Conservation (phyloP, 2,797 vertebrate genomes). For the Chloroceryle amazona region DNA sequence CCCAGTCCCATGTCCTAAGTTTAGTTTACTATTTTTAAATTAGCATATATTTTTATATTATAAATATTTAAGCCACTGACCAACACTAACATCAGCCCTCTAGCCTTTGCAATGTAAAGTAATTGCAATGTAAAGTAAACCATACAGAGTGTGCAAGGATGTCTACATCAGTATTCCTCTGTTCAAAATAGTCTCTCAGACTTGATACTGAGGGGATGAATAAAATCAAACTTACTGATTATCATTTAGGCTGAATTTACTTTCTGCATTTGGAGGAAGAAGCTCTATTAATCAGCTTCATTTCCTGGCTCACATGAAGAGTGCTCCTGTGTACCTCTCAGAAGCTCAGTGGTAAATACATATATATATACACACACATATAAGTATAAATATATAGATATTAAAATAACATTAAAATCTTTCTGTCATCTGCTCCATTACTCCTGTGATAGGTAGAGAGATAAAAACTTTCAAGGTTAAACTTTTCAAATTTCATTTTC, state of each 20-base stretch:
- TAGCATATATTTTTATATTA: background rate
- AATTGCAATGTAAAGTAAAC: background rate
- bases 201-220: conserved; percentile 5
- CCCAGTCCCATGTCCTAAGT: background rate
- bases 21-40: background rate
- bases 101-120: background rate
- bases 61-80: conserved; percentile 46
- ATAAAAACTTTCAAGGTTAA: conserved; percentile 25
- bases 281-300: conserved; percentile 63
- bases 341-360: background rate
- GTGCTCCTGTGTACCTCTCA: background rate
- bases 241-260: conserved; percentile 37
- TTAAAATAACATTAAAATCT: conserved; percentile 35
- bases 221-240: conserved; percentile 53
- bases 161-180: conserved; percentile 22
- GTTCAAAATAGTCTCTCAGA: background rate
- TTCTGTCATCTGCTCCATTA: background rate
- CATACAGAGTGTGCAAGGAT: background rate
- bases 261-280: conserved; percentile 23
- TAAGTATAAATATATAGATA: background rate
- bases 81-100: background rate
- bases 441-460: background rate
- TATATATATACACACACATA: background rate
- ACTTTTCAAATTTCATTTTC: background rate
- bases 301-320: conserved; percentile 1